Conservation (phyloP, 23 tunicate genomes). For the Aplidium turbinatum region DNA sequence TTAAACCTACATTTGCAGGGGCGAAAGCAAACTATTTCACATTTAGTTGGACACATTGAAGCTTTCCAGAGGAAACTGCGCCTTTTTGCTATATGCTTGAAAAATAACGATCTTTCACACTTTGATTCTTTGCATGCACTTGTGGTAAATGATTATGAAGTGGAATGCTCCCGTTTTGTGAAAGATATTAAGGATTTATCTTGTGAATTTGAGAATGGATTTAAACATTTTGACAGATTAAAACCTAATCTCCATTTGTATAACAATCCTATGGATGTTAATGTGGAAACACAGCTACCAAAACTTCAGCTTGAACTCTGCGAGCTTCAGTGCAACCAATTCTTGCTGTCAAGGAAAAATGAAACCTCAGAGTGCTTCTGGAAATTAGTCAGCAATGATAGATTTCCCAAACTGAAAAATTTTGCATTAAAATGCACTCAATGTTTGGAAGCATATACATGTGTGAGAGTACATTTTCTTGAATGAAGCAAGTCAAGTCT, state of each 20-base stretch:
- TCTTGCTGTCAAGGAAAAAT: conserved; percentile 30
- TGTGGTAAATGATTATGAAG: conserved; percentile 29
- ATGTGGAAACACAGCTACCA: conserved; percentile 23
- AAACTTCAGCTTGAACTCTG: conserved; percentile 30
- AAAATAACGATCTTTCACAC: conserved; percentile 65
- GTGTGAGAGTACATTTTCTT: conserved; percentile 33
- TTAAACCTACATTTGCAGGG: conserved; percentile 52
- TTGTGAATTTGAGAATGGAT: conserved; percentile 27
- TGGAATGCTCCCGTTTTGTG: conserved; percentile 48
- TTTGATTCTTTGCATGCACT: conserved; percentile 42
- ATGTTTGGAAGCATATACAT: conserved; percentile 32
- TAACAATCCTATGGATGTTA: conserved; percentile 26
- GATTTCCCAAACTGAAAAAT: conserved; percentile 16
- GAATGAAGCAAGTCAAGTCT: too few species aligned
- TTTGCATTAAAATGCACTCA: conserved; percentile 20
- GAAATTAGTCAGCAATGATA: conserved; percentile 20
- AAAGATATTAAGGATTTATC: conserved; percentile 23
- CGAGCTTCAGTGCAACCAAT: conserved; percentile 30
- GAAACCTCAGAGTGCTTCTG: conserved; percentile 21
- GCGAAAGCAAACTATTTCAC: conserved; percentile 43
- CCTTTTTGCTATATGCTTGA: conserved; percentile 36
- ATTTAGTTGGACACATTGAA: conserved; percentile 57
- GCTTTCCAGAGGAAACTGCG: conserved; percentile 39
- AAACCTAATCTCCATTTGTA: too few species aligned
- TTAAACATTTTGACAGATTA: too few species aligned